phyloP scores from a whole-genome alignment of 2,113 vertebrate species.

The Oreamnos americanus region DNA sequence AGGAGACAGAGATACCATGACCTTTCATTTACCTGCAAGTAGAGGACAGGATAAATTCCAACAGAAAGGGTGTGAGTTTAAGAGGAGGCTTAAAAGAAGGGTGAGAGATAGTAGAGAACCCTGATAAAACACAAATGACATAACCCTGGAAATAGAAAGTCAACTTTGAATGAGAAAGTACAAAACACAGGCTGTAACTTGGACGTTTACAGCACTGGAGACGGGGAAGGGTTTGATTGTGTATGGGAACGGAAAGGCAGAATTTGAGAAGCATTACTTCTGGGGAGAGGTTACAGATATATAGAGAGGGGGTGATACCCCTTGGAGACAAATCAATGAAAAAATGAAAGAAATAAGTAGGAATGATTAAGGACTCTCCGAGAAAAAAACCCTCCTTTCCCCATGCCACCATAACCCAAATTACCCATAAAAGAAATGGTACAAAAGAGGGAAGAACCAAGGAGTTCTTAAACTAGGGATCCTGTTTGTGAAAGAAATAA shows the following conservation, averaged over 20 bases:
- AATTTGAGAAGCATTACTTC: neutral
- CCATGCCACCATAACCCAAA: neutral
- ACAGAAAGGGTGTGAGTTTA: neutral
- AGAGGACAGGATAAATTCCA: neutral
- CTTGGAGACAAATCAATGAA: neutral
- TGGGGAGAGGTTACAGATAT: neutral
- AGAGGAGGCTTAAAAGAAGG: neutral
- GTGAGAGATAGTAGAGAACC: neutral
- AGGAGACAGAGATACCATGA: neutral
- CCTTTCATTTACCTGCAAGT: neutral
- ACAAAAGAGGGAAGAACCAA: neutral
- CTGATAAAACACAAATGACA: neutral
- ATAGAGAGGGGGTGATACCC: neutral
- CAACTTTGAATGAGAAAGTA: neutral
- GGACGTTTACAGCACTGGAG: neutral
- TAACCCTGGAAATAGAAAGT: neutral
- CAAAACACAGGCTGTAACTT: neutral
- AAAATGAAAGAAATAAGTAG: neutral
- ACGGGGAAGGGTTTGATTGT: no score
- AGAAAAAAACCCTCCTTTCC: neutral
- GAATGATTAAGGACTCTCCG: neutral
- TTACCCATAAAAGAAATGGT: neutral
- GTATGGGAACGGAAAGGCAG: neutral
- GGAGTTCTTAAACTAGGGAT: neutral
- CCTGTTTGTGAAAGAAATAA: neutral